These are phyloP conservation scores for Chelon labrosus DNA, from an alignment of 2,797 vertebrate genomes.

Conservation along the genomic window DNA sequence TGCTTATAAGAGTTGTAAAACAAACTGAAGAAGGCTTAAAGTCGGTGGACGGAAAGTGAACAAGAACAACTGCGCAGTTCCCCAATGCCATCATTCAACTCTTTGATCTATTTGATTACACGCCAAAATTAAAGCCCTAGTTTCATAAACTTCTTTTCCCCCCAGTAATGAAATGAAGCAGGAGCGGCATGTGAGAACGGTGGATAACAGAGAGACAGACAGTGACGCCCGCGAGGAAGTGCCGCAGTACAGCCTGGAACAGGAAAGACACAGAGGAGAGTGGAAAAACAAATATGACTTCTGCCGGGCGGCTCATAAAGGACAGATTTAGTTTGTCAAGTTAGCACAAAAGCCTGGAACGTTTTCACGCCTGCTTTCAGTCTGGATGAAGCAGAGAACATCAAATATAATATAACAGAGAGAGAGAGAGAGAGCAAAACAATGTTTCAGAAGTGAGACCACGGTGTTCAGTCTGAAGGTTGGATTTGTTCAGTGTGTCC, in stretches of 20 bases:
- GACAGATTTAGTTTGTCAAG: background rate
- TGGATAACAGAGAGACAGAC: background rate
- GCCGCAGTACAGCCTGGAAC: background rate
- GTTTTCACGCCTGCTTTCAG: background rate
- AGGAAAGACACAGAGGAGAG: background rate
- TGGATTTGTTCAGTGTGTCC: no score
- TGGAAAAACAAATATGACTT: slow-evolving; percentile 43
- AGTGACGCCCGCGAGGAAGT: slow-evolving; percentile 4
- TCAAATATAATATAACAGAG: no score
- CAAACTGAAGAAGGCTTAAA: background rate
- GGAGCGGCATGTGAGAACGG: background rate
- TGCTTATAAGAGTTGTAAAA: background rate
- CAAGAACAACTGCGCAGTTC: background rate
- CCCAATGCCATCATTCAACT: background rate
- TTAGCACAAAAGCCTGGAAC: background rate
- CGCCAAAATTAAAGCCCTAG: background rate
- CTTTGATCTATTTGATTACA: background rate
- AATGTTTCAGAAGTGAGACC: no score
- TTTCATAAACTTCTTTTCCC: background rate
- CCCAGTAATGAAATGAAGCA: background rate
- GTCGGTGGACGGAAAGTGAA: background rate
- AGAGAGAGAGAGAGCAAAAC: no score
- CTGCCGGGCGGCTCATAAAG: slow-evolving; percentile 20
- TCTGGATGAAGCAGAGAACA: background rate
- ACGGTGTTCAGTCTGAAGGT: no score